A percentile compares a stretch with the other conserved stretches of the same genome.
Evolutionary conservation across 2,113 vertebrate species (phyloP).

Genomic region (Sander lucioperca): DNA sequence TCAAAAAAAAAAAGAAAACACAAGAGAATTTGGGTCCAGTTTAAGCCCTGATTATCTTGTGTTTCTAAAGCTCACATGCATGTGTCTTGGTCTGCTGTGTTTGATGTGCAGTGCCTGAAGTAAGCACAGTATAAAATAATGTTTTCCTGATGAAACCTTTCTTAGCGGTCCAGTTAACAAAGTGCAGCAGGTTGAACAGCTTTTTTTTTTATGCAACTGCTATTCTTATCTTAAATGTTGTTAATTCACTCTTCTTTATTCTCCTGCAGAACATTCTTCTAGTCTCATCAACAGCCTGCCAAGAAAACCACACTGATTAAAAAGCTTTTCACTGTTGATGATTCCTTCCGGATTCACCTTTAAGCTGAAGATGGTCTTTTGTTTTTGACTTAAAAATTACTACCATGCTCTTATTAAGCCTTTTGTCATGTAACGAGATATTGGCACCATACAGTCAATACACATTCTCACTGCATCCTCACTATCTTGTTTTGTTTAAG

Average conservation of each 20-base stretch:
- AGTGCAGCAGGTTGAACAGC: not conserved
- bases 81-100: constrained; percentile 52
- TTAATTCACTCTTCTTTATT: constrained; percentile 35
- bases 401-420: not conserved
- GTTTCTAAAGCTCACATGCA: constrained; percentile 45
- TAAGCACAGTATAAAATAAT: not conserved
- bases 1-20: not conserved
- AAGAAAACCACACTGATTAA: constrained; percentile 27
- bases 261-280: constrained; percentile 81
- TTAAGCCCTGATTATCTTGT: not conserved
- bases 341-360: constrained; percentile 8
- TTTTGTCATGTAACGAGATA: not conserved
- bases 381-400: not conserved
- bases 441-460: not conserved
- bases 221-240: not conserved
- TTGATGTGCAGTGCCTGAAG: constrained; percentile 50
- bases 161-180: not conserved
- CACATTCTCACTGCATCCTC: not conserved
- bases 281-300: constrained; percentile 52
- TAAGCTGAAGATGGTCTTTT: not conserved
- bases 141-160: not conserved
- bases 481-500: not conserved
- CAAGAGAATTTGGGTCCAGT: too few relatives aligned
- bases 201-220: not conserved
- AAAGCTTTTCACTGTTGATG: not conserved